A percentile compares a stretch with the other conserved stretches of the same genome.
Conservation (phyloP, 2,113 vertebrate genomes). For the Sialia sialis region DNA sequence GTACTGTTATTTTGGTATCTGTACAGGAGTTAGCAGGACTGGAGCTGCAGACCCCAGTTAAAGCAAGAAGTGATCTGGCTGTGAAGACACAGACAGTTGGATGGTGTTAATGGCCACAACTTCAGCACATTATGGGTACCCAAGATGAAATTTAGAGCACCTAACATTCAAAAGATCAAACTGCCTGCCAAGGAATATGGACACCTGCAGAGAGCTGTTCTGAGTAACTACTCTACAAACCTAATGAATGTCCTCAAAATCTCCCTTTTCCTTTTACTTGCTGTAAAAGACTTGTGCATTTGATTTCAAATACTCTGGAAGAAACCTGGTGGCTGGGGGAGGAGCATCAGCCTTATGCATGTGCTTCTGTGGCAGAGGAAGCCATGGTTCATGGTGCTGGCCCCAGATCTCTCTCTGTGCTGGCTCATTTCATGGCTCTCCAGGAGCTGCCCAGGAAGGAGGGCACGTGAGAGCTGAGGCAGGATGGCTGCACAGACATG, state of each 20-base stretch:
- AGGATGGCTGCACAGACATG: rapidly evolving
- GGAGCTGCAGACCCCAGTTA: background rate
- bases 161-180: background rate
- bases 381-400: rapidly evolving
- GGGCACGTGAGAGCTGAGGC: rapidly evolving
- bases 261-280: background rate
- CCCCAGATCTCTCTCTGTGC: background rate
- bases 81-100: background rate
- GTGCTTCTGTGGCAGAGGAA: background rate
- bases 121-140: background rate
- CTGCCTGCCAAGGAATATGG: background rate
- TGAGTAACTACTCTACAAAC: background rate
- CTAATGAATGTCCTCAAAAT: background rate
- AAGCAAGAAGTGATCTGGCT: background rate
- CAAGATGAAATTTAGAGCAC: background rate
- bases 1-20: background rate
- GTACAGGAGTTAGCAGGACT: background rate
- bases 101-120: background rate
- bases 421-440: background rate
- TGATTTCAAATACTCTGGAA: background rate
- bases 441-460: background rate
- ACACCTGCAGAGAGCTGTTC: background rate
- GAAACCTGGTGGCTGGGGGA: background rate
- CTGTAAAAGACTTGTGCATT: background rate
- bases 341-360: background rate